Evolutionary conservation across 2,888 invertebrate species (phyloP).

Genomic region (Timandra comae): DNA sequence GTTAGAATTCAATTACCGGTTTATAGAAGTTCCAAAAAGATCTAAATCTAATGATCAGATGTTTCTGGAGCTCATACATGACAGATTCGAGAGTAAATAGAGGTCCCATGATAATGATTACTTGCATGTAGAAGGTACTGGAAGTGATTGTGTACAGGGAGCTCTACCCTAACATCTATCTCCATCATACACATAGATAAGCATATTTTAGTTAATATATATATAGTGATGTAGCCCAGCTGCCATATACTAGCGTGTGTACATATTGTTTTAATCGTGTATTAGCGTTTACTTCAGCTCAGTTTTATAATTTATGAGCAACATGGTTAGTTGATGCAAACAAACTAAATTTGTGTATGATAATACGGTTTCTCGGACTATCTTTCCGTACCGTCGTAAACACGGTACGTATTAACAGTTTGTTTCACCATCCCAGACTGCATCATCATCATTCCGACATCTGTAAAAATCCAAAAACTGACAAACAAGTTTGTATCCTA

Average conservation of each 20-base stretch:
- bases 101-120: constrained; percentile 15
- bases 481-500: constrained; percentile 65
- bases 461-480: constrained; percentile 86
- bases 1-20: constrained; percentile 37
- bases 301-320: constrained; percentile 56
- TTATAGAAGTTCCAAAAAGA: constrained; percentile 4
- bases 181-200: constrained; percentile 31
- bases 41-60: background rate
- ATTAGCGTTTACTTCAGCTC: constrained; percentile 68
- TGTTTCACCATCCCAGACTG: constrained; percentile 97
- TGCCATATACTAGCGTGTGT: constrained; percentile 56
- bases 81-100: constrained; percentile 14
- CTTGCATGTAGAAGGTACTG: constrained; percentile 23
- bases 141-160: constrained; percentile 35
- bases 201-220: constrained; percentile 44
- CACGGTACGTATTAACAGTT: constrained; percentile 85
- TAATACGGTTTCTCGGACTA: constrained; percentile 55
- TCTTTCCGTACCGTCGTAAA: constrained; percentile 88
- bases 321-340: constrained; percentile 71
- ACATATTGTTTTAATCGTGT: constrained; percentile 61
- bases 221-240: constrained; percentile 58
- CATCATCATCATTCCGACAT: constrained; percentile 98
- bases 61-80: background rate
- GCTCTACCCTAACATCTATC: constrained; percentile 29
- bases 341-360: constrained; percentile 70